phyloP scores from a whole-genome alignment of 2,797 vertebrate genomes.

The Sebastiscus albofasciatus region DNA sequence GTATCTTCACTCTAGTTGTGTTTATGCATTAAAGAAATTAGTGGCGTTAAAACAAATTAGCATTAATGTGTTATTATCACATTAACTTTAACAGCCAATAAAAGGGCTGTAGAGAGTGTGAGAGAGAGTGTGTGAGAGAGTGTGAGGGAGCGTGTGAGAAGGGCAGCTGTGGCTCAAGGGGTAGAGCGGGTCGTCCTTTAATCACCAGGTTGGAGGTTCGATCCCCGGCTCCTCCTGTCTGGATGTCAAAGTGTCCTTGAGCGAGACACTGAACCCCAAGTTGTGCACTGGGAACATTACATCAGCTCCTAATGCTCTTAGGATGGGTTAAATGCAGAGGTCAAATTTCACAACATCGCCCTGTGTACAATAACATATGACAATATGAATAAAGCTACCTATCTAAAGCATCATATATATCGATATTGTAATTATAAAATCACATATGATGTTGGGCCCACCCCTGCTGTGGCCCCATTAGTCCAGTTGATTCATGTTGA shows the following conservation, averaged over 20 bases:
- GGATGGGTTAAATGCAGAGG: too few relatives aligned
- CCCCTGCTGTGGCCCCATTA: neutral
- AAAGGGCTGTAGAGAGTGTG: too few relatives aligned
- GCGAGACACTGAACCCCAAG: neutral
- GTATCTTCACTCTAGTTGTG: too few relatives aligned
- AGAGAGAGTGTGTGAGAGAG: too few relatives aligned
- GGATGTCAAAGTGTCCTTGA: neutral
- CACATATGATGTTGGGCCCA: neutral
- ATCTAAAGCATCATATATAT: neutral
- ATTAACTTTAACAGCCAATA: too few relatives aligned
- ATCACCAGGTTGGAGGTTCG: neutral
- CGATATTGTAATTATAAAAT: neutral
- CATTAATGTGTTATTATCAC: too few relatives aligned
- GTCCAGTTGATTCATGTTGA: neutral
- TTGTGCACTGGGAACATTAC: neutral
- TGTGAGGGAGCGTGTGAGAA: too few relatives aligned
- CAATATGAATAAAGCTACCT: too few relatives aligned
- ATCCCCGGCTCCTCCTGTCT: neutral
- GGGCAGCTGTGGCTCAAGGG: neutral
- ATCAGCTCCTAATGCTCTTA: neutral
- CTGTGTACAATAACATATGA: too few relatives aligned
- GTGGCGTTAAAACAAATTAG: too few relatives aligned
- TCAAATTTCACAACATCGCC: neutral
- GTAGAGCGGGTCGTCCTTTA: neutral
- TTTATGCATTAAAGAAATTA: too few relatives aligned